phyloP scores from a whole-genome alignment of 2,113 vertebrate genomes.

The Crotalus viridis region DNA sequence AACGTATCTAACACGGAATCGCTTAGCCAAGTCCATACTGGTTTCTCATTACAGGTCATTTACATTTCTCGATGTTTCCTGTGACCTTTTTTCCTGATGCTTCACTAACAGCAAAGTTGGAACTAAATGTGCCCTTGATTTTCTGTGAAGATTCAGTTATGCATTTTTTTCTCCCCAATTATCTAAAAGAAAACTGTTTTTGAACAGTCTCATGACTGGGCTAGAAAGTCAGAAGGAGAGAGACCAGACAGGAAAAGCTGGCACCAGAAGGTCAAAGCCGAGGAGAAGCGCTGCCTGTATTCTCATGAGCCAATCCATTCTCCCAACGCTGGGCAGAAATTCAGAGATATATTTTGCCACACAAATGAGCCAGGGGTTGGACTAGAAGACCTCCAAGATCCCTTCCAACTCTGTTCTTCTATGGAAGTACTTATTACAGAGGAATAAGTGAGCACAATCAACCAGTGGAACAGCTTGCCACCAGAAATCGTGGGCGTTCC shows the following conservation, averaged over 20 bases:
- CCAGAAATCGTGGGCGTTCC: no score
- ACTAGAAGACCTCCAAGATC: no score
- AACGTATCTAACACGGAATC: constrained; percentile 33
- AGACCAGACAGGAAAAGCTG: neutral
- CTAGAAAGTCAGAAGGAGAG: neutral
- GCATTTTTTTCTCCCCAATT: neutral
- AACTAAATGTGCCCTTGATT: constrained; percentile 15
- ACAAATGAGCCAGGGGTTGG: neutral
- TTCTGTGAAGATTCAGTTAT: neutral
- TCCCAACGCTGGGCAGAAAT: neutral
- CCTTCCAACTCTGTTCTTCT: neutral
- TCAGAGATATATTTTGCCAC: neutral
- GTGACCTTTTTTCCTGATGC: neutral
- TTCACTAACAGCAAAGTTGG: neutral
- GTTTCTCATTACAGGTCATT: constrained; percentile 23
- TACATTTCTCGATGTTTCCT: constrained; percentile 29
- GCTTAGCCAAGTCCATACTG: constrained; percentile 28
- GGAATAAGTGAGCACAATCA: neutral
- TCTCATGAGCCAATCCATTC: neutral
- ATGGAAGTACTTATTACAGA: neutral
- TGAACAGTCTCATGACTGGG: neutral
- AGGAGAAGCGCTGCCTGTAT: neutral
- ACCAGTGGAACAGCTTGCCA: no score
- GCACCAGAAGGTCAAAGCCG: neutral
- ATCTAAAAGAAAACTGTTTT: neutral